Conservation (phyloP, 2,888 invertebrate species). For the Gastracanthus pulcherrimus region DNA sequence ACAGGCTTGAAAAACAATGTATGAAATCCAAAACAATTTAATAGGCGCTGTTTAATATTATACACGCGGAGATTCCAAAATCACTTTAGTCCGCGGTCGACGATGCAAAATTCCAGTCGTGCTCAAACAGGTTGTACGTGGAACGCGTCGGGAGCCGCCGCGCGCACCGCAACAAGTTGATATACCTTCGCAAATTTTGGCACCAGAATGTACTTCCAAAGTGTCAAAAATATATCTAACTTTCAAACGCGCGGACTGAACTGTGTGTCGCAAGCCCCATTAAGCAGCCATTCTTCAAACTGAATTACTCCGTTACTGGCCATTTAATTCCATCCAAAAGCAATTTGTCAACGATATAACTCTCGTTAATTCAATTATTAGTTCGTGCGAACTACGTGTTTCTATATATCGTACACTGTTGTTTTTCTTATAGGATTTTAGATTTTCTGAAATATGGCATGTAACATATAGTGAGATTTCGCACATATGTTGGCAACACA, state of each 20-base stretch:
- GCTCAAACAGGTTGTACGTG: conserved; percentile 52
- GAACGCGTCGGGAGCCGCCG: background rate
- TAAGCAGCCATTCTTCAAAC: conserved; percentile 25
- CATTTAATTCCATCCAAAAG: conserved; percentile 17
- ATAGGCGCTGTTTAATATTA: background rate
- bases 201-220: conserved; percentile 44
- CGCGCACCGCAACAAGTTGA: conserved; percentile 49
- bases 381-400: background rate
- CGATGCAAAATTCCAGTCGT: conserved; percentile 37
- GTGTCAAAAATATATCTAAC: conserved; percentile 47
- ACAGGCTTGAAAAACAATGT: background rate
- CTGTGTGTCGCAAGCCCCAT: conserved; percentile 20
- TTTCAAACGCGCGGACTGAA: conserved; percentile 26
- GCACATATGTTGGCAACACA: no score
- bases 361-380: background rate
- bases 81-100: conserved; percentile 3
- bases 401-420: background rate
- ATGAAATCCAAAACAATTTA: background rate
- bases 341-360: conserved; percentile 14
- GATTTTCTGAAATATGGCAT: no score
- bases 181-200: conserved; percentile 52
- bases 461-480: no score
- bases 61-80: conserved; percentile 1
- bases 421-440: no score
- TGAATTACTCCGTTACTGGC: conserved; percentile 21